Percentiles rank a stretch among this genome's conserved stretches.
phyloP scores from a whole-genome alignment of 2,797 vertebrate genomes.

The Poeciliopsis infans region DNA sequence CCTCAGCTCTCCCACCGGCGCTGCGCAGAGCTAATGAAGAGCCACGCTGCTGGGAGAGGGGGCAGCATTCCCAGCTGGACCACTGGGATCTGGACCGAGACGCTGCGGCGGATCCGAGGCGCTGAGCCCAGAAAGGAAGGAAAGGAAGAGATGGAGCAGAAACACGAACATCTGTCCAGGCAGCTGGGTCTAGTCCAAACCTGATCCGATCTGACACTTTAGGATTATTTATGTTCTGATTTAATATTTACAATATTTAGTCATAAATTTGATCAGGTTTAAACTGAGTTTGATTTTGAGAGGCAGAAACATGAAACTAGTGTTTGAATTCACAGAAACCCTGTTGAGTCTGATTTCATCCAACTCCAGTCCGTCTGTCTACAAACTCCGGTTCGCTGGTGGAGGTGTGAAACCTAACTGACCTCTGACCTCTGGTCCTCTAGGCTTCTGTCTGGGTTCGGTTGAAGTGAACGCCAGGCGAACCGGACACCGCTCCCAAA shows the following conservation, averaged over 20 bases:
- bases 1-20: constrained; percentile 42
- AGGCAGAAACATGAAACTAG: background rate
- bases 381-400: no score
- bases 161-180: background rate
- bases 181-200: background rate
- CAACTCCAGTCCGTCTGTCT: no score
- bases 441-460: no score
- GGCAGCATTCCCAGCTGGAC: constrained; percentile 34
- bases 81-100: background rate
- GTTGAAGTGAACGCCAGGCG: no score
- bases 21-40: constrained; percentile 46
- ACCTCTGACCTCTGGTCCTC: no score
- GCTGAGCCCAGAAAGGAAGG: background rate
- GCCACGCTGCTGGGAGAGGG: constrained; percentile 11
- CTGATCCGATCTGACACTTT: background rate
- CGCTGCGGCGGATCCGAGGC: background rate
- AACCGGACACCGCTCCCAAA: no score
- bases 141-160: background rate
- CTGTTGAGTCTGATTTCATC: no score
- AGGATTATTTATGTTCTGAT: background rate
- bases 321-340: background rate
- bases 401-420: no score
- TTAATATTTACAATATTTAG: background rate
- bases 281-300: background rate
- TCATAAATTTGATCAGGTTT: background rate